A percentile compares a stretch with the other conserved stretches of the same genome.
These are phyloP conservation scores for Amblyornis subalaris DNA, from an alignment of 2,113 vertebrate genomes.

Conservation along the genomic window DNA sequence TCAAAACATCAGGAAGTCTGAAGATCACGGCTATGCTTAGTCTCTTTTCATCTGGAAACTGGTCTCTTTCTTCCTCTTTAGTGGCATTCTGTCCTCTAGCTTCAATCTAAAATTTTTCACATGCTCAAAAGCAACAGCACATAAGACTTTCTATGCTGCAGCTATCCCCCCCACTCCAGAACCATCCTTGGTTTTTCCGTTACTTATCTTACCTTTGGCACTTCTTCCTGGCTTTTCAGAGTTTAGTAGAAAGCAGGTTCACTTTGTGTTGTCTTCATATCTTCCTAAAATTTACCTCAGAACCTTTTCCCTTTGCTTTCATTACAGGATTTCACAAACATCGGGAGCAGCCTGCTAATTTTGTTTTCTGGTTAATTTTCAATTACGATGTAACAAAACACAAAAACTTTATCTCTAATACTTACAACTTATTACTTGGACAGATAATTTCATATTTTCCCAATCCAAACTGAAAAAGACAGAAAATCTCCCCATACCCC, in stretches of 20 bases:
- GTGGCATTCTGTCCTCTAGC: neutral
- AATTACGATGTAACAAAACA: neutral
- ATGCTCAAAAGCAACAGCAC: neutral
- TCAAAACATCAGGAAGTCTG: neutral
- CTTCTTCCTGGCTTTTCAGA: neutral
- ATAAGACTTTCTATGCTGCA: neutral
- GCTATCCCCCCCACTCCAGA: neutral
- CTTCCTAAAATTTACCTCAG: neutral
- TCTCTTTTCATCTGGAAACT: neutral
- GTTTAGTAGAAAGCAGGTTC: neutral
- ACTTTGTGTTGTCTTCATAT: neutral
- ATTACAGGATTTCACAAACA: neutral
- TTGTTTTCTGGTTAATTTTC: neutral
- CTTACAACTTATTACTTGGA: neutral
- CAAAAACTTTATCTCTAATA: neutral
- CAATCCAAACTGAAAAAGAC: neutral
- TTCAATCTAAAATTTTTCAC: neutral
- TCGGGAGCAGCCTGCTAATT: neutral
- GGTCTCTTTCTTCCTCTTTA: neutral
- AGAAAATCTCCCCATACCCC: neutral
- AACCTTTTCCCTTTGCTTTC: neutral
- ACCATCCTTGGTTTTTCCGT: neutral
- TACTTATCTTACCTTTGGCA: neutral
- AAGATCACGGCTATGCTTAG: neutral
- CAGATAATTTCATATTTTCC: neutral